Conservation (phyloP, 2,888 invertebrate genomes). For the Tiphia femorata region DNA sequence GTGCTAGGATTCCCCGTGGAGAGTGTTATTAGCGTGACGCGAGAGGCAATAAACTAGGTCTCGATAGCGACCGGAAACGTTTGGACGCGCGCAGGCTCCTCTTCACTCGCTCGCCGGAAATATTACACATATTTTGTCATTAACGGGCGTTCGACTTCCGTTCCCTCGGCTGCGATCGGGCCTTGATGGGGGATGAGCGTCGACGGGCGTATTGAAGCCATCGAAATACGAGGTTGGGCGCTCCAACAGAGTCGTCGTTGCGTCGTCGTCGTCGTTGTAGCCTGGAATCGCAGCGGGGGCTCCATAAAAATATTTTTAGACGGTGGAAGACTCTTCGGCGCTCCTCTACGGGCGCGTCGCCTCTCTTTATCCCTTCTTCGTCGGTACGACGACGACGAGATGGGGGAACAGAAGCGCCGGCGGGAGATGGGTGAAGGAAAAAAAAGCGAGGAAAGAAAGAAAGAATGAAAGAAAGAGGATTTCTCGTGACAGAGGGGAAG, state of each 20-base stretch:
- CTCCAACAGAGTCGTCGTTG: constrained; percentile 31
- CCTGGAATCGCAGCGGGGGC: constrained; percentile 63
- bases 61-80: no score
- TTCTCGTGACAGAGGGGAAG: constrained; percentile 15
- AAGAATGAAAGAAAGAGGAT: constrained; percentile 23
- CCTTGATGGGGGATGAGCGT: constrained; percentile 16
- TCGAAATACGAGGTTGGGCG: constrained; percentile 62
- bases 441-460: constrained; percentile 20
- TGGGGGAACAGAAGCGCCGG: no score
- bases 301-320: constrained; percentile 69
- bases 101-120: constrained; percentile 56
- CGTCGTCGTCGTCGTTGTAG: constrained; percentile 4
- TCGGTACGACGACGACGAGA: no score
- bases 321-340: constrained; percentile 21
- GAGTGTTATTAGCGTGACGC: no score
- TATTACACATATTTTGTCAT: constrained; percentile 50
- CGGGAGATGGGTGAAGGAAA: no score
- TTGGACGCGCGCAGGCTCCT: no score
- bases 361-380: constrained; percentile 5
- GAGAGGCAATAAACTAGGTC: no score
- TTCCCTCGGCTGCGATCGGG: constrained; percentile 33
- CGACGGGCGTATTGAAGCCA: constrained; percentile 47
- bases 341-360: constrained; percentile 13
- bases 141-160: constrained; percentile 44
- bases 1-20: no score